Percentiles rank a stretch among this genome's conserved stretches.
Conservation (phyloP, 2,797 vertebrate species). For the Chelidonichthys spinosus region DNA sequence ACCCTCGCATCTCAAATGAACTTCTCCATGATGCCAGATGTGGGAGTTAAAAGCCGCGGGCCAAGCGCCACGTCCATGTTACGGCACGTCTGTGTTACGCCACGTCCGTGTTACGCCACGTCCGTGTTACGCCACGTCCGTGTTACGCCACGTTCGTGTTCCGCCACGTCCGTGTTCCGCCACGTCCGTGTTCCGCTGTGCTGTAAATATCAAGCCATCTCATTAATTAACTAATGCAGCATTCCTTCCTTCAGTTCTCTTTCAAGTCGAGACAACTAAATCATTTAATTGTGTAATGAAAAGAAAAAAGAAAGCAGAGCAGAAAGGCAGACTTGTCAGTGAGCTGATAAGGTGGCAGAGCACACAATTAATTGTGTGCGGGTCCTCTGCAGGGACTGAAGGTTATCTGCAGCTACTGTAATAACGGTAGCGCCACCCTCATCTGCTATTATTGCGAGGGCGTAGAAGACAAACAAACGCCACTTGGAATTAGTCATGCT, state of each 20-base stretch:
- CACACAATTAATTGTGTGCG: conserved; percentile 60
- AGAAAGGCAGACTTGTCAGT: conserved; percentile 59
- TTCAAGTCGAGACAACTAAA: conserved; percentile 74
- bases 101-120: conserved; percentile 26
- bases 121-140: conserved; percentile 16
- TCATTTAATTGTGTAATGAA: conserved; percentile 68
- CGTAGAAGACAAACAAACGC: conserved; percentile 43
- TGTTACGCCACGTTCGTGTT: conserved; percentile 27
- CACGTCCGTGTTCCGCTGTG: neutral
- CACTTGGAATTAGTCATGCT: conserved; percentile 53
- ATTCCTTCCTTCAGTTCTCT: conserved; percentile 60
- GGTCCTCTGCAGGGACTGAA: conserved; percentile 71
- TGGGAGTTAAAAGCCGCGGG: conserved; percentile 40
- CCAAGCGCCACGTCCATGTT: conserved; percentile 29
- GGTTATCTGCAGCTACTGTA: conserved; percentile 71
- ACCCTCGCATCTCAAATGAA: conserved; percentile 38
- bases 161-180: conserved; percentile 15
- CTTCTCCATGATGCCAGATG: conserved; percentile 49
- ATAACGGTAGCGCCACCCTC: conserved; percentile 47
- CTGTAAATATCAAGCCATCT: conserved; percentile 62
- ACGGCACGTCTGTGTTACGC: conserved; percentile 24
- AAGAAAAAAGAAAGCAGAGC: conserved; percentile 8
- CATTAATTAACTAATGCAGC: conserved; percentile 58
- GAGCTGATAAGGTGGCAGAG: conserved; percentile 61
- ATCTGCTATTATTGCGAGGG: conserved; percentile 48